Conservation (phyloP, 2,113 vertebrate genomes). For the Pelecanoides urinatrix region DNA sequence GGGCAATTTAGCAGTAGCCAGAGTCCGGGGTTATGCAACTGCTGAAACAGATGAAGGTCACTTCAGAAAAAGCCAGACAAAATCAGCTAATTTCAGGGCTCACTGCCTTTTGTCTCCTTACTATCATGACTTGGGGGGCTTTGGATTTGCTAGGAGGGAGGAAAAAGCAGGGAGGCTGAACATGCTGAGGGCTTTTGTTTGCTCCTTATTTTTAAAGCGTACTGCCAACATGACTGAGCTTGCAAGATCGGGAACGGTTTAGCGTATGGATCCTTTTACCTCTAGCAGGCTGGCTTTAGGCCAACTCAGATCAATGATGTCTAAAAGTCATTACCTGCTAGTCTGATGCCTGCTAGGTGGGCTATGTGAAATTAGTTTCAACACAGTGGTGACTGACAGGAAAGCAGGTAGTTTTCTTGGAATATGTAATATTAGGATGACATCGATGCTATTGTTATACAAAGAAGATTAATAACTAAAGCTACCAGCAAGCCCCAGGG, state of each 20-base stretch:
- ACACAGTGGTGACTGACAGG: slow-evolving; percentile 2
- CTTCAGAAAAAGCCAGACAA: background rate
- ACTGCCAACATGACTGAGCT: background rate
- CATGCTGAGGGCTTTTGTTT: background rate
- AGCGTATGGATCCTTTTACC: background rate
- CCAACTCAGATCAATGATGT: slow-evolving; percentile 28
- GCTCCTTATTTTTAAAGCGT: background rate
- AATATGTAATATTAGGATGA: slow-evolving; percentile 13
- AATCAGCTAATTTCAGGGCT: slow-evolving; percentile 16
- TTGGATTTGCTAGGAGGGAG: background rate
- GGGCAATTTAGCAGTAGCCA: background rate
- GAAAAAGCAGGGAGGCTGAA: background rate
- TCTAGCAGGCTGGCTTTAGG: background rate
- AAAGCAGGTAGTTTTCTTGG: slow-evolving; percentile 38
- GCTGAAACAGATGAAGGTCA: background rate
- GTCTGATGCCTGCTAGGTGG: slow-evolving; percentile 30
- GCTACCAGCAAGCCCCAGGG: slow-evolving; percentile 21
- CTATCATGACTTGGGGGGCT: background rate
- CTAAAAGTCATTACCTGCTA: slow-evolving; percentile 21
- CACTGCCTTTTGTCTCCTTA: background rate
- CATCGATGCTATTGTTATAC: slow-evolving; percentile 6
- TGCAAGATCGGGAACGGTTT: background rate
- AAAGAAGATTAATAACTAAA: slow-evolving; percentile 56
- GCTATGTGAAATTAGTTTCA: slow-evolving; percentile 32
- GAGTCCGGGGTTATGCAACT: background rate